Base-by-base conservation (phyloP, 2,797 vertebrate genomes). In the Acanthornis magna region DNA sequence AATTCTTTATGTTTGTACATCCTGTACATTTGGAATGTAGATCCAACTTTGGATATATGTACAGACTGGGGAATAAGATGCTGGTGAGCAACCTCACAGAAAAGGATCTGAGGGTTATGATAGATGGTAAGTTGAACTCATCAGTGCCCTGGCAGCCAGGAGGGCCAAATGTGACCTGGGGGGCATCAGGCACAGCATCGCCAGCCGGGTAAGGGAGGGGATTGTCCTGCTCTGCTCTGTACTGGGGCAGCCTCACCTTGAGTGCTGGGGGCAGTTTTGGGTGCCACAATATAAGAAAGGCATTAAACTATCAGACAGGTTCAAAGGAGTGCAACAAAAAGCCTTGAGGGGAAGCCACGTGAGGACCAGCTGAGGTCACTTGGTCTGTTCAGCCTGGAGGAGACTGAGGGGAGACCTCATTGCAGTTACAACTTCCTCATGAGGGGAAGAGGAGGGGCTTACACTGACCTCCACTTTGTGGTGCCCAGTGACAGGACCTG, bases 161-260 rank as follows among this genome's bases (percentile, higher is more conserved):
- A 75, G 23, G 3, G 13, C 4, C 36, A 75, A 1, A 2, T 1
- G 0, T 75, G 32, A 62, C 48, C 18, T 29, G 32, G 2, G 14
- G 11, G 0, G 1, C 32, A 43, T 25, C 55, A 68, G 55, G 30
- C 10, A 32, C n/a, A 80, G 40, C 34, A 36, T 40, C 0, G 0
- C 13, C 58, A 42, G 13, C 6, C 0, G 0, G 36, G 57, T 3
- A 42, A 68, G 42, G 27, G 32, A 62, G 32, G 23, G 13, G 42
- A 75, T 50, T 62, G 32, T 70, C 36, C 78, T 0, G 1, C 63
- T 82, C 63, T 75, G 42, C 36, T 62, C 71, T 50, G 36, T 0
- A 0, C 19, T 70, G 63, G 5, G 9, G 0, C 0, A 0, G 23
- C 27, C 32, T 76, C 50, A n/a, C 7, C 43, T 63, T 1, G 0